phyloP scores from a whole-genome alignment of 2,888 invertebrate genomes.

The Noctua pronuba region DNA sequence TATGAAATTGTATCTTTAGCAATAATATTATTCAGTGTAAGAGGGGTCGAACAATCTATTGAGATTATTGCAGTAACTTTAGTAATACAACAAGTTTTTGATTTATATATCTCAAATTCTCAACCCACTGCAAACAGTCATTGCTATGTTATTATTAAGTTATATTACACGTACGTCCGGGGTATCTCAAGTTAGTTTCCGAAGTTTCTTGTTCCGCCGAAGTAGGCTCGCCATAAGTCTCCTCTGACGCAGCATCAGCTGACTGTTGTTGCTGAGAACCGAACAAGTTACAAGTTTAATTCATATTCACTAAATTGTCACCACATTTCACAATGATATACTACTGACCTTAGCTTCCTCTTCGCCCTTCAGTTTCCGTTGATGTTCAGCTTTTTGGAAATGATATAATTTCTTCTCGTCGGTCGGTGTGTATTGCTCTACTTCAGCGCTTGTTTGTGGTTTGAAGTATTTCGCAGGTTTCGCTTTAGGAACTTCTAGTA shows the following conservation, averaged over 20 bases:
- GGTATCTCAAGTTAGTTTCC: slow-evolving; percentile 82
- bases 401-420: slow-evolving; percentile 84
- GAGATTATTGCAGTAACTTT: slow-evolving; percentile 60
- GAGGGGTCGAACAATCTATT: slow-evolving; percentile 58
- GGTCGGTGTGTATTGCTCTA: slow-evolving; percentile 72
- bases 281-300: slow-evolving; percentile 59
- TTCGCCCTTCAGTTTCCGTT: slow-evolving; percentile 84
- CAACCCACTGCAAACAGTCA: slow-evolving; percentile 63
- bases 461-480: slow-evolving; percentile 83
- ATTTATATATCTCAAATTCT: slow-evolving; percentile 64
- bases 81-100: slow-evolving; percentile 63
- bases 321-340: slow-evolving; percentile 43
- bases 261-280: slow-evolving; percentile 70
- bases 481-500: slow-evolving; percentile 83
- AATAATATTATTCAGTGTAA: slow-evolving; percentile 50
- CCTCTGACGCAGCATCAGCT: slow-evolving; percentile 63
- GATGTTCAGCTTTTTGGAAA: slow-evolving; percentile 88
- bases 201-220: slow-evolving; percentile 83
- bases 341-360: slow-evolving; percentile 73
- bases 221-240: slow-evolving; percentile 69
- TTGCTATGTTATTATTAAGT: slow-evolving; percentile 67
- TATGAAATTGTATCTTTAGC: slow-evolving; percentile 52
- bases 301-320: slow-evolving; percentile 50
- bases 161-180: slow-evolving; percentile 80
- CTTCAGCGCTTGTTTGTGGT: slow-evolving; percentile 77